Base-by-base conservation (phyloP, 2,797 vertebrate species). In the Pampus argenteus region DNA sequence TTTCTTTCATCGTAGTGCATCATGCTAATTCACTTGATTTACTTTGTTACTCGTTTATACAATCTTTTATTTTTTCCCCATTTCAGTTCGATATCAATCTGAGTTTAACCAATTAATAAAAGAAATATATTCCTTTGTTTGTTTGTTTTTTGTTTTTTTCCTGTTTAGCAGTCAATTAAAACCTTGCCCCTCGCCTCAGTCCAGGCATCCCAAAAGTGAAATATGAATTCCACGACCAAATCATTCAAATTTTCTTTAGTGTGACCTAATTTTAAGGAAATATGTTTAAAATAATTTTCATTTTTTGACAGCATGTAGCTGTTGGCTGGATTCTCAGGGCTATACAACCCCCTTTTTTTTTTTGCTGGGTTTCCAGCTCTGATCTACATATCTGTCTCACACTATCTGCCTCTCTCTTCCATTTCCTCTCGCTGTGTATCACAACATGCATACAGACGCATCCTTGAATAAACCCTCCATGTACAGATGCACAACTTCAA, bases 331-430 rank as follows among this genome's bases (percentile, higher is more conserved):
- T 80, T 66, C 76, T 66, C 42, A 49, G 28, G 66, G 72, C 61
- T 66, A 55, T 31, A 18, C 20, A n/a, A n/a, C n/a, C n/a, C n/a
- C 73, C 22, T 28, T 26, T 40, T 18, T 54, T 71, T 69, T 67
- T 45, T 47, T 51, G 62, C 63, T n/a, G 20, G 36, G 25, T 66
- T 80, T 74, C 50, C 38, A 23, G 47, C 68, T 74, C 64, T 51
- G 51, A 80, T 85, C 68, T 79, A 64, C 74, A 84, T 82, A 84
- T 79, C 74, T 77, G 64, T 79, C 75, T 79, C 58, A 50, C 47
- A 13, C 65, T 74, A 55, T 79, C 70, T 70, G 36, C 34, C 67
- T 78, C 62, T 74, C 14, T 18, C 26, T 78, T 61, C 31, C 14
- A 5, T 65, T 79, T 56, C 52, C 44, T 58, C 59, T 55, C 8